phyloP scores from a whole-genome alignment of 2,888 invertebrate genomes.

The Metacarcinus magister region DNA sequence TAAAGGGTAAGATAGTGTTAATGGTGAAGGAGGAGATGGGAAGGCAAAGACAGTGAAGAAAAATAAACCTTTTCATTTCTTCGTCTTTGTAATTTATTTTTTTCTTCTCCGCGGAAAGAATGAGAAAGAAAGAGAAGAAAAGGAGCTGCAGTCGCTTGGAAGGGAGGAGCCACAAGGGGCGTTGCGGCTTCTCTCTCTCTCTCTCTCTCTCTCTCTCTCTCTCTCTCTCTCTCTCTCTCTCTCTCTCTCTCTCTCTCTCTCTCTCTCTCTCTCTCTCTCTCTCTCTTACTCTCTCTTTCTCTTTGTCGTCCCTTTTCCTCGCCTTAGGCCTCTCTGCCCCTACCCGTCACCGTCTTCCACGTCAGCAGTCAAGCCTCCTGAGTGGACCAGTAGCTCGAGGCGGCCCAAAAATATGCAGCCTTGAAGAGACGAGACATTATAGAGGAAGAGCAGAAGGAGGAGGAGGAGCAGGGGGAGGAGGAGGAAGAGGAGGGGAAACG shows the following conservation, averaged over 20 bases:
- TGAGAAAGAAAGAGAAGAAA: not conserved
- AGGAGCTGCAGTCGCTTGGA: not conserved
- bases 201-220: not conserved
- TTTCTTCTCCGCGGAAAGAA: not conserved
- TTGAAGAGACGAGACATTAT: too few species aligned
- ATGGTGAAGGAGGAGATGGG: not conserved
- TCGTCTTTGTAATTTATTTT: not conserved
- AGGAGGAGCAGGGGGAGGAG: too few species aligned
- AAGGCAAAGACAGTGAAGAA: not conserved
- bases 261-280: not conserved
- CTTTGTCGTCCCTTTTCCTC: too few species aligned
- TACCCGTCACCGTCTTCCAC: not conserved
- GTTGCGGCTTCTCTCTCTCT: not conserved
- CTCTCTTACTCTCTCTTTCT: not conserved
- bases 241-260: not conserved
- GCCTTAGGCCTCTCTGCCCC: not conserved
- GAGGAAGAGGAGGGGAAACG: too few species aligned
- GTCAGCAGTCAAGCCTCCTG: too few species aligned
- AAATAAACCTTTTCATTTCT: not conserved
- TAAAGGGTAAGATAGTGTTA: not conserved
- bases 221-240: not conserved
- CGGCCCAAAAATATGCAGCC: too few species aligned
- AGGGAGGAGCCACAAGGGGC: not conserved
- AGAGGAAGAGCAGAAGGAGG: too few species aligned
- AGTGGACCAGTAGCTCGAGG: too few species aligned